Conservation (phyloP, 2,888 invertebrate species). For the Azorinus chamasolen region DNA sequence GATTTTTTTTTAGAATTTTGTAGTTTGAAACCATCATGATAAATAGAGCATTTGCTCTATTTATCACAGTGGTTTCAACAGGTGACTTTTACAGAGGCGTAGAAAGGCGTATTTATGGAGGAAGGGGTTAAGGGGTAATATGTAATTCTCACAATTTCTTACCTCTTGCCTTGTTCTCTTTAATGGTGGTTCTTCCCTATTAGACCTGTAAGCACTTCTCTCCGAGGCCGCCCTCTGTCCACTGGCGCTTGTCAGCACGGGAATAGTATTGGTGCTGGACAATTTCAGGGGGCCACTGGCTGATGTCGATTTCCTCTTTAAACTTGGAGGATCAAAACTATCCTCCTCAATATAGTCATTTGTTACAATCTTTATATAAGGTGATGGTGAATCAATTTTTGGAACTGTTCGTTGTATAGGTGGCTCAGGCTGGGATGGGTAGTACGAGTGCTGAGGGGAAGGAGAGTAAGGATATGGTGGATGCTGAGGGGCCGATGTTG, state of each 20-base stretch:
- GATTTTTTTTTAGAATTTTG: no score
- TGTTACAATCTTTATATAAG: slow-evolving; percentile 38
- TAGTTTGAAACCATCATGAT: no score
- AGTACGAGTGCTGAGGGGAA: slow-evolving; percentile 30
- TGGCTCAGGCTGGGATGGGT: slow-evolving; percentile 9
- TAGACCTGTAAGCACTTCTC: slow-evolving; percentile 1
- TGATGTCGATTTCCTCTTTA: slow-evolving; percentile 50
- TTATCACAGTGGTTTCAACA: no score
- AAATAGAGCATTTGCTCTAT: no score
- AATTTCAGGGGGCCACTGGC: slow-evolving; percentile 35
- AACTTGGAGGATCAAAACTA: neutral
- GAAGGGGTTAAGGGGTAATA: no score
- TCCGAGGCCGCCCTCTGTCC: neutral
- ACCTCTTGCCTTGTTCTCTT: slow-evolving; percentile 41
- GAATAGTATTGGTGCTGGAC: slow-evolving; percentile 35
- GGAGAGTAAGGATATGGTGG: slow-evolving; percentile 29
- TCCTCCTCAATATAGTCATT: slow-evolving; percentile 26
- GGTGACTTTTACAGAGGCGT: no score
- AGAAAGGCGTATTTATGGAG: no score
- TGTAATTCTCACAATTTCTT: no score
- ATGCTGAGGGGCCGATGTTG: slow-evolving; percentile 3
- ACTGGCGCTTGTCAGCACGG: slow-evolving; percentile 20
- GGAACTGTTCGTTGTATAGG: slow-evolving; percentile 27
- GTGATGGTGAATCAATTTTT: neutral
- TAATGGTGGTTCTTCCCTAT: slow-evolving; percentile 5